phyloP scores from a whole-genome alignment of 2,888 invertebrate species.

The Drosophila meridionalis region DNA sequence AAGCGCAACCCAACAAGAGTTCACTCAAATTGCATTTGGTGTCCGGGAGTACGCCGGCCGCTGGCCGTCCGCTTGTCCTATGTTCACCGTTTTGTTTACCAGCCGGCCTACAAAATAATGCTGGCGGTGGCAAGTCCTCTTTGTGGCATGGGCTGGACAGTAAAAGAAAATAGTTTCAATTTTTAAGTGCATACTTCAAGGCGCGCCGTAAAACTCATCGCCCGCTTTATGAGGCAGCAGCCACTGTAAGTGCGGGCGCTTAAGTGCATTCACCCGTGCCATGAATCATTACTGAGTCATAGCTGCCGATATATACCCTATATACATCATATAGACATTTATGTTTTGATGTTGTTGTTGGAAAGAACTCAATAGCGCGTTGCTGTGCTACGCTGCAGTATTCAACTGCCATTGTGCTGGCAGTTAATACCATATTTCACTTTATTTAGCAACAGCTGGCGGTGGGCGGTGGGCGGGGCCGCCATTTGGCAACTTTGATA shows the following conservation, averaged over 20 bases:
- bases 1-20: slow-evolving; percentile 74
- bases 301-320: not conserved
- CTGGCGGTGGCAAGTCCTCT: slow-evolving; percentile 14
- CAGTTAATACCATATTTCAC: slow-evolving; percentile 57
- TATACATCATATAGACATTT: not conserved
- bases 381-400: slow-evolving; percentile 13
- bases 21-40: slow-evolving; percentile 78
- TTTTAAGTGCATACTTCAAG: slow-evolving; percentile 53
- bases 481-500: slow-evolving; percentile 53
- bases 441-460: slow-evolving; percentile 46
- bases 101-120: slow-evolving; percentile 60
- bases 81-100: slow-evolving; percentile 58
- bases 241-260: slow-evolving; percentile 15
- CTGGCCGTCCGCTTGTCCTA: slow-evolving; percentile 2
- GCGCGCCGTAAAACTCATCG: slow-evolving; percentile 37
- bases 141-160: slow-evolving; percentile 34
- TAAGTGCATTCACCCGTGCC: slow-evolving; percentile 39
- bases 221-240: slow-evolving; percentile 22
- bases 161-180: slow-evolving; percentile 51
- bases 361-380: slow-evolving; percentile 10
- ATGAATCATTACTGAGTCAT: slow-evolving; percentile 43
- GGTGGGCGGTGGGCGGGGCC: not conserved
- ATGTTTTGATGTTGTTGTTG: not conserved
- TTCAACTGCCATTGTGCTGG: slow-evolving; percentile 12
- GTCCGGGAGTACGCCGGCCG: slow-evolving; percentile 42